Evolutionary conservation across 2,888 invertebrate genomes (phyloP), one percentile per base, ranked within the genome.

Genomic region (Chesias legatella): DNA sequence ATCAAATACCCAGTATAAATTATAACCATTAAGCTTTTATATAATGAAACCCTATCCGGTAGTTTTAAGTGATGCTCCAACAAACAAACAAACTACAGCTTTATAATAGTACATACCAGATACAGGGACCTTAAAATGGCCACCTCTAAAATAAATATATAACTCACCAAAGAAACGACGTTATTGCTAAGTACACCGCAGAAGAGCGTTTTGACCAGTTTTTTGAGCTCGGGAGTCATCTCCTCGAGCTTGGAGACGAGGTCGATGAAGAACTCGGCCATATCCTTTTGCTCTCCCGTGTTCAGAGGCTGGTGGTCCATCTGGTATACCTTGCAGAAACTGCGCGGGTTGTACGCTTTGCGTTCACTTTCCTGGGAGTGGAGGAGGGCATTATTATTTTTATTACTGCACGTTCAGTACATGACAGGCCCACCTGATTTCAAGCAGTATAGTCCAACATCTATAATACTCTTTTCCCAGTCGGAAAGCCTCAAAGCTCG

Each of bases 241-340:
- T 98, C 98, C 76, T 98, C 98, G 7, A 98, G 83, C 73, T 98
- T 98, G 10, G 97, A 97, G 20, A 98, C 97, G 30, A 98, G 91
- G 84, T 98, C 98, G 37, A 98, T 98, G 73, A 98, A 98, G 85
- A 98, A 98, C 80, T 98, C 98, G 0, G 98, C 97, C 98, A 98
- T 98, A 69, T 98, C 98, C 70, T 98, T 98, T 79, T 98, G 98
- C 69, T 98, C 98, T 0, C 97, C 97, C 0, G 98, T 98, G 74
- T 98, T 98, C 5, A 98, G 79, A 0, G 97, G 97, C 71, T 98
- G 97, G 71, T 98, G 97, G 73, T 98, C 97, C 98, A 98, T 98
- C 36, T 96, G 97, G 80, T 98, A 98, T 0, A 96, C 97, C 56
- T 97, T 95, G 77, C 98, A 98, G 77, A 98, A 98, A 56, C 96